phyloP scores from a whole-genome alignment of 2,113 vertebrate species.

The Zosterops hypoxanthus region DNA sequence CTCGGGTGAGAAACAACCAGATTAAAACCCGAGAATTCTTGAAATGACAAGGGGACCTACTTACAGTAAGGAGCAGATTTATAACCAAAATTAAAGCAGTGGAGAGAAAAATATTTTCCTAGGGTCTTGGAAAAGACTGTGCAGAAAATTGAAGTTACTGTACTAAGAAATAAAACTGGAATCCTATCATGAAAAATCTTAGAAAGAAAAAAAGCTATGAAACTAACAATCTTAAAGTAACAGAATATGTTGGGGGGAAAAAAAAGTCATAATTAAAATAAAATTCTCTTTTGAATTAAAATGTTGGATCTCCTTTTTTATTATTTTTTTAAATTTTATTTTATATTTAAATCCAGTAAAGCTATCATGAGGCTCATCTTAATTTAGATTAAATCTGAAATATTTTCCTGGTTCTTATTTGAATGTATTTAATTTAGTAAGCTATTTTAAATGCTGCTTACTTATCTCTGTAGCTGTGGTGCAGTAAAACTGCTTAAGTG shows the following conservation, averaged over 20 bases:
- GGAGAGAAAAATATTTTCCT: not conserved
- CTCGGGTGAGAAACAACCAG: too few species aligned
- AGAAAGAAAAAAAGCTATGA: not conserved
- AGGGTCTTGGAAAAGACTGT: not conserved
- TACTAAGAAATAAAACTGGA: not conserved
- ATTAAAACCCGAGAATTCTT: not conserved
- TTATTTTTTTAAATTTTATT: not conserved
- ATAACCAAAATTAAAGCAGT: not conserved
- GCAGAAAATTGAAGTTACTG: not conserved
- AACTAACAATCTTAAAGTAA: not conserved
- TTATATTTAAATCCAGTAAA: not conserved
- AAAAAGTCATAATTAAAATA: not conserved
- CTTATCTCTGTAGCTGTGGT: not conserved
- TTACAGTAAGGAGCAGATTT: not conserved
- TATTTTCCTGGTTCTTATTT: not conserved
- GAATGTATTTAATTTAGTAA: not conserved
- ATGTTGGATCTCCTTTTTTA: not conserved
- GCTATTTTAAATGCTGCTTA: not conserved
- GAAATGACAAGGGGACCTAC: not conserved
- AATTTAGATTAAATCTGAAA: not conserved
- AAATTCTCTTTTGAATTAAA: not conserved
- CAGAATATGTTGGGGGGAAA: not conserved
- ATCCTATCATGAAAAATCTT: not conserved
- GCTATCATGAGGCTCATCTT: rapidly evolving
- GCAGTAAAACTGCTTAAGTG: not conserved